Conservation (phyloP, 2,888 invertebrate genomes). For the Helicoverpa assulta region DNA sequence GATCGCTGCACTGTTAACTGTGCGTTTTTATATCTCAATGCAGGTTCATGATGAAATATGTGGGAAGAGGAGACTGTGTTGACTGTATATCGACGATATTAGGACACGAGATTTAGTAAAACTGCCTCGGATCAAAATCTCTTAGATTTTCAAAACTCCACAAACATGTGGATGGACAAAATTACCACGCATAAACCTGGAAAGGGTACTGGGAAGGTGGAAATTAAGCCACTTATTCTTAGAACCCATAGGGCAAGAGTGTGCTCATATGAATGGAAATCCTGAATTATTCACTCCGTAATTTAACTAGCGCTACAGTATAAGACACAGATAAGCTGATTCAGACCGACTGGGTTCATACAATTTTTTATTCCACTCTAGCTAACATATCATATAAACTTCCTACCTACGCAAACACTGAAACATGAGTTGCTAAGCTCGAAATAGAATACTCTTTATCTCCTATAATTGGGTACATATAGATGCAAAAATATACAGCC, state of each 20-base stretch:
- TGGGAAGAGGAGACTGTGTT: not conserved
- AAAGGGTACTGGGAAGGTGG: too few species aligned
- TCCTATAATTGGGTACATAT: not conserved
- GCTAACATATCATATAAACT: not conserved
- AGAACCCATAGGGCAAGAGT: too few species aligned
- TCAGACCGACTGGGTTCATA: not conserved
- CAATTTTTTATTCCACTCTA: not conserved
- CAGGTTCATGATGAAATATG: not conserved
- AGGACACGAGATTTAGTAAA: not conserved
- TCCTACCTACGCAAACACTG: not conserved
- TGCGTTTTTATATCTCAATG: not conserved
- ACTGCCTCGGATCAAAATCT: too few species aligned
- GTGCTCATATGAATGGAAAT: too few species aligned
- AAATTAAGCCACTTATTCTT: too few species aligned
- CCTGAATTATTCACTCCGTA: too few species aligned
- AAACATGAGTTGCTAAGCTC: not conserved
- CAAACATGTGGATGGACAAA: too few species aligned
- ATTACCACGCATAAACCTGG: too few species aligned
- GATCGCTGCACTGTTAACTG: not conserved
- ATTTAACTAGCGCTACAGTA: too few species aligned
- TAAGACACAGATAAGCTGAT: too few species aligned
- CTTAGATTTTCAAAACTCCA: too few species aligned
- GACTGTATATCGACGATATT: not conserved
- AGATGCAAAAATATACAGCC: constrained; percentile 24
- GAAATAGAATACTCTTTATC: not conserved